phyloP scores from a whole-genome alignment of 2,888 invertebrate genomes.

The Corythucha ciliata region DNA sequence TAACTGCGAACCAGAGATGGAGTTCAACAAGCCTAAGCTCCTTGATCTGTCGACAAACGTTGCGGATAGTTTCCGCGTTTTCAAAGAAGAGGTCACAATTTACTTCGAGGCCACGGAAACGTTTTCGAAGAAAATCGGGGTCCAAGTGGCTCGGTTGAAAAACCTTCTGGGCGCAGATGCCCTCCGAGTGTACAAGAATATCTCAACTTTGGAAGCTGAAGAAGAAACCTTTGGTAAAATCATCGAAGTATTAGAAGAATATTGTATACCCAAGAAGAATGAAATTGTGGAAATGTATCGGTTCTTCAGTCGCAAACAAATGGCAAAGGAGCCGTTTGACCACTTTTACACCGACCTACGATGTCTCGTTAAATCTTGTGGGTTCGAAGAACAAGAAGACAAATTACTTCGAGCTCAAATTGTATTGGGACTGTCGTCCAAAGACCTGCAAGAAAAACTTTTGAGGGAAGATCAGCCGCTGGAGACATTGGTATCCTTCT shows the following conservation, averaged over 20 bases:
- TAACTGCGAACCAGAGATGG: too few species aligned
- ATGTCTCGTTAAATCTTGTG: conserved; percentile 7
- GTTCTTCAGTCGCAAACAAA: conserved; percentile 26
- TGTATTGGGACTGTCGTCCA: conserved; percentile 14
- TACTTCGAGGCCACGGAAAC: conserved; percentile 3
- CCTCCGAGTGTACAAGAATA: conserved; percentile 4
- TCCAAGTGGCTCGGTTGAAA: conserved; percentile 4
- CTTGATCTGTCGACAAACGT: too few species aligned
- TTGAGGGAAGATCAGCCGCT: conserved; percentile 17
- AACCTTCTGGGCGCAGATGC: conserved; percentile 5
- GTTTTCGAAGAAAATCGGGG: neutral
- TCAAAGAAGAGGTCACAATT: neutral
- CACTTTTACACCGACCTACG: conserved; percentile 19
- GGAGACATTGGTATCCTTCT: neutral
- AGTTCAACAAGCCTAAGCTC: too few species aligned
- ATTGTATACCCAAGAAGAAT: conserved; percentile 26
- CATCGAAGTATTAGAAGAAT: conserved; percentile 21
- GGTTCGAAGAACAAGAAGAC: conserved; percentile 25
- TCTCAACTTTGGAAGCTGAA: neutral
- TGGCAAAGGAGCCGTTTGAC: conserved; percentile 24
- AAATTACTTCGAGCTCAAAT: conserved; percentile 26
- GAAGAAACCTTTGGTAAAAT: conserved; percentile 17
- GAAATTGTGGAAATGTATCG: conserved; percentile 26
- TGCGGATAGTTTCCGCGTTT: too few species aligned
- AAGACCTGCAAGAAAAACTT: conserved; percentile 16